Evolutionary conservation across 2,888 invertebrate species (phyloP), one percentile per base, ranked within the genome.

Genomic region (Physocephala rufipes): DNA sequence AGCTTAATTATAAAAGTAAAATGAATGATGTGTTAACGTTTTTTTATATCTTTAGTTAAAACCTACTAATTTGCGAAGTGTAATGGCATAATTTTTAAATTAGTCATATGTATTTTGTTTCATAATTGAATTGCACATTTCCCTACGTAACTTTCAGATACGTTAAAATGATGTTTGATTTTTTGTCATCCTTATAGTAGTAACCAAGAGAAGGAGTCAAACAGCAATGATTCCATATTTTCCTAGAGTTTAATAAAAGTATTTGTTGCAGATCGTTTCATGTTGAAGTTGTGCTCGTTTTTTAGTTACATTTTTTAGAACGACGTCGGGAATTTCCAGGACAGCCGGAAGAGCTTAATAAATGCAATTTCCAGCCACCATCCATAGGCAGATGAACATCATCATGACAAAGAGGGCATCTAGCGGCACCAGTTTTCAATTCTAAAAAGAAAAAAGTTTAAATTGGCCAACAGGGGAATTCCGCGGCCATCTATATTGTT

Each of bases 401-500:
- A 74, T 89, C 89, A 79, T 93, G 92, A 82, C 97, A 97, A 74
- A 96, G 89, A 0, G 96, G 95, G 82, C 97, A 97, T 78, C 93
- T 92, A 83, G 92, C 93, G 74, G 91, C 91, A 47, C 92, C 92
- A 77, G 84, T 82, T 81, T 83, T 84, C 0, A 85, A 58, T 70
- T 76, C 76, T 77, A 16, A 15, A 58, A 24, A 12, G 16, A 16
- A 12, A 19, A 16, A 24, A 15, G 26, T 36, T n/a, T n/a, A n/a
- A n/a, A n/a, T n/a, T n/a, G n/a, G n/a, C n/a, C n/a, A n/a, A n/a
- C n/a, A n/a, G n/a, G n/a, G n/a, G n/a, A n/a, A n/a, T n/a, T n/a
- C n/a, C n/a, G n/a, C n/a, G n/a, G n/a, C n/a, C n/a, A n/a, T n/a
- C n/a, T n/a, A n/a, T n/a, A n/a, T n/a, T n/a, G n/a, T n/a, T n/a